Conservation (phyloP, 1,140 invertebrate species). For the Drosophila pectinifera region DNA sequence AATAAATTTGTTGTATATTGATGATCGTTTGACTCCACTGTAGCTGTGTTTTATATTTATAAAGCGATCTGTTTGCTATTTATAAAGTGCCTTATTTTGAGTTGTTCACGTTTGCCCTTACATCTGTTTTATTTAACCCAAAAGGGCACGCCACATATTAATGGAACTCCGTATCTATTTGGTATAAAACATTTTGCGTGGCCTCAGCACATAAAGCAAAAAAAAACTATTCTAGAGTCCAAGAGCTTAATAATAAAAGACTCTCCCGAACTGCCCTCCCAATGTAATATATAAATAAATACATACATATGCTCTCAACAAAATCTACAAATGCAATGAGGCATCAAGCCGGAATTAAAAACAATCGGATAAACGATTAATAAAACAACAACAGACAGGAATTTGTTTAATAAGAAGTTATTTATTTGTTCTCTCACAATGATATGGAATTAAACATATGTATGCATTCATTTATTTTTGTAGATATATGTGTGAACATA, state of each 20-base stretch:
- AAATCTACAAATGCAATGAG: constrained; percentile 3
- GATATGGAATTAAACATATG: constrained; percentile 74
- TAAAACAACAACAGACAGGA: constrained; percentile 71
- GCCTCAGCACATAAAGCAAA: neutral
- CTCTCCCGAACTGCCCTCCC: neutral
- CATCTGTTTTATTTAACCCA: constrained; percentile 34
- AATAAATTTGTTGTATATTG: neutral
- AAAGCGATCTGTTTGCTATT: constrained; percentile 26
- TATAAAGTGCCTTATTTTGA: constrained; percentile 24
- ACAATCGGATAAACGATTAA: constrained; percentile 53
- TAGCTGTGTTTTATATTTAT: constrained; percentile 10
- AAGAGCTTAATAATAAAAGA: too few relatives aligned
- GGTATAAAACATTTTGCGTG: neutral
- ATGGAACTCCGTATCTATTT: neutral
- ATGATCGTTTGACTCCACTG: neutral
- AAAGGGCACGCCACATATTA: neutral
- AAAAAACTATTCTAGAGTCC: too few relatives aligned
- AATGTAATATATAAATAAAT: constrained; percentile 26
- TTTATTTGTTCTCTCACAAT: constrained; percentile 73
- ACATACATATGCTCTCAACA: constrained; percentile 46
- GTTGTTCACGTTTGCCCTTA: constrained; percentile 8
- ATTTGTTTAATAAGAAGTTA: constrained; percentile 61
- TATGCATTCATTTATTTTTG: constrained; percentile 65
- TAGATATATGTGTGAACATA: constrained; percentile 31
- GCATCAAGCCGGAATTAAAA: neutral